A percentile compares a stretch with the other conserved stretches of the same genome.
Evolutionary conservation across 1,140 invertebrate genomes (phyloP).

Genomic region (Meloidogyne floridensis): DNA sequence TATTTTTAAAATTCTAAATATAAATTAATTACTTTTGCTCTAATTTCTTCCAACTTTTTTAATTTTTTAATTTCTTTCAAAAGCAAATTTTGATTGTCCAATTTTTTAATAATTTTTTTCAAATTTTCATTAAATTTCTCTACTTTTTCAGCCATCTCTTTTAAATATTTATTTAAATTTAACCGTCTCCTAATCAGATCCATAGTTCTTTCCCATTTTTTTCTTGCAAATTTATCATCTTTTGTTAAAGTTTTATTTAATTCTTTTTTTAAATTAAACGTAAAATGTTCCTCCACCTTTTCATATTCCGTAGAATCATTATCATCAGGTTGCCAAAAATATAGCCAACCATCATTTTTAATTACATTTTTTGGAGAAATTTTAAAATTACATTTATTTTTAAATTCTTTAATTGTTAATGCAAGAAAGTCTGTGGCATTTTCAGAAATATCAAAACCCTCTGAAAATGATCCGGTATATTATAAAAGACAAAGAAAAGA

Average conservation of each 20-base stretch:
- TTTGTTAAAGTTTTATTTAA: not conserved
- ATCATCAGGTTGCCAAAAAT: not conserved
- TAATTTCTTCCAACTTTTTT: not conserved
- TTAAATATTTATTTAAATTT: constrained; percentile 4
- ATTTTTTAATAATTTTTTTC: not conserved
- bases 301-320: not conserved
- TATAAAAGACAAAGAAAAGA: too few species aligned
- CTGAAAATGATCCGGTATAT: not conserved
- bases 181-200: not conserved
- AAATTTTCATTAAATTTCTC: not conserved
- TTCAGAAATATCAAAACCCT: not conserved
- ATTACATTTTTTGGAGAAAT: not conserved
- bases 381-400: not conserved
- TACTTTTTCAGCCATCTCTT: not conserved
- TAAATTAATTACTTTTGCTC: not conserved
- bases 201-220: not conserved
- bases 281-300: not conserved
- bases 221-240: not conserved
- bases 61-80: not conserved
- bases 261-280: not conserved
- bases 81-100: constrained; percentile 6
- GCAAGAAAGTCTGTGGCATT: not conserved
- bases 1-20: not conserved
- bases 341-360: not conserved
- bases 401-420: not conserved